Conservation (phyloP, 2,113 vertebrate species). For the Lucifuga dentata region DNA sequence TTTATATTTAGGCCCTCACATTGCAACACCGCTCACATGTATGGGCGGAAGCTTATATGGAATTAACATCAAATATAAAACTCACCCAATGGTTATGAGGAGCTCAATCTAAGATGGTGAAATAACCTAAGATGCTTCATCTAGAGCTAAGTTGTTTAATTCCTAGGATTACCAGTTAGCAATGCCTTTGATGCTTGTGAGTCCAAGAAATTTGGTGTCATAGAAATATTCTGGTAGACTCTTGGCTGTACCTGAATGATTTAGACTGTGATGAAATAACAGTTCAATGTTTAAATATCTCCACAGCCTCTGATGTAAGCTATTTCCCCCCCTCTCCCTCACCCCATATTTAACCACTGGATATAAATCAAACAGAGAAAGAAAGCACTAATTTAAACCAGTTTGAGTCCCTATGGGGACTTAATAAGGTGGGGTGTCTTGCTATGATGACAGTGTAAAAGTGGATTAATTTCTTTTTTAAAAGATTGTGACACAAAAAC, state of each 20-base stretch:
- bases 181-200: too few relatives aligned
- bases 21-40: too few relatives aligned
- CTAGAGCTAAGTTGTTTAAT: too few relatives aligned
- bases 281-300: conserved; percentile 56
- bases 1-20: too few relatives aligned
- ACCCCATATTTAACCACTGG: conserved; percentile 63
- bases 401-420: conserved; percentile 65
- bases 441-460: conserved; percentile 69
- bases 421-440: conserved; percentile 69
- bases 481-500: conserved; percentile 69
- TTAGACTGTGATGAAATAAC: conserved; percentile 51
- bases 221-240: conserved; percentile 33
- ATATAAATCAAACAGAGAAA: conserved; percentile 72
- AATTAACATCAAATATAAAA: too few relatives aligned
- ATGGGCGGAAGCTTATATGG: too few relatives aligned
- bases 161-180: too few relatives aligned
- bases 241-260: conserved; percentile 48
- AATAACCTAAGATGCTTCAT: too few relatives aligned
- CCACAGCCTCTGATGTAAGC: conserved; percentile 65
- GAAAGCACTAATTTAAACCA: conserved; percentile 73
- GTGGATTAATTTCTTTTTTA: conserved; percentile 68
- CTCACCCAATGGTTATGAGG: too few relatives aligned
- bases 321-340: conserved; percentile 5
- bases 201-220: conserved; percentile 21
- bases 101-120: too few relatives aligned